Percentiles rank a stretch among this genome's conserved stretches.
These are phyloP conservation scores for Esox niger DNA, from an alignment of 2,113 vertebrate genomes.

Conservation along the genomic window DNA sequence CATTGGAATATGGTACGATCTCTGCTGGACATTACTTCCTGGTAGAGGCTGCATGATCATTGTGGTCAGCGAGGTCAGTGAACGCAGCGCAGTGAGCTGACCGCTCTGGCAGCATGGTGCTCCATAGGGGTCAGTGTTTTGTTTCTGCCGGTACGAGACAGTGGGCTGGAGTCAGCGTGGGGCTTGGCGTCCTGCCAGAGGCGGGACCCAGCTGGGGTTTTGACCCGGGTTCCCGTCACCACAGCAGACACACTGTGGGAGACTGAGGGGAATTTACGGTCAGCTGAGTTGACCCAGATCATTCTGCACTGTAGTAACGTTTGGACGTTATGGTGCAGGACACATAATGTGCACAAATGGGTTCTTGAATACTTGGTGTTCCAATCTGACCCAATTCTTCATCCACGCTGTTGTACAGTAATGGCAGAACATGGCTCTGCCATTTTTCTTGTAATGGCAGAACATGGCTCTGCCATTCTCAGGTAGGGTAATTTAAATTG, in stretches of 20 bases:
- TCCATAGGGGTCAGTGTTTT: slow-evolving; percentile 36
- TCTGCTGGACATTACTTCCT: no score
- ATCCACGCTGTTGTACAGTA: no score
- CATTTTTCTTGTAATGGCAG: no score
- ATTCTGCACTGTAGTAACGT: background rate
- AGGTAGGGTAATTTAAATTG: background rate
- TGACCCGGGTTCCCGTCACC: slow-evolving; percentile 45
- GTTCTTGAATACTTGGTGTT: no score
- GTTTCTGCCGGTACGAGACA: slow-evolving; percentile 39
- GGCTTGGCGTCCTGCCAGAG: slow-evolving; percentile 21
- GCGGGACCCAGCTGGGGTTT: slow-evolving; percentile 40
- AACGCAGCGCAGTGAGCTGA: slow-evolving; percentile 24
- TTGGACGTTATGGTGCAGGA: no score
- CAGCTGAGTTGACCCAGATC: slow-evolving; percentile 12
- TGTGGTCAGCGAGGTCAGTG: background rate
- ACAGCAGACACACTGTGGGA: slow-evolving; percentile 24
- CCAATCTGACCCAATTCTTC: no score
- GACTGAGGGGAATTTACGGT: slow-evolving; percentile 19
- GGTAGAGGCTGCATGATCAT: background rate
- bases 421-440: no score
- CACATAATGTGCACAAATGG: no score
- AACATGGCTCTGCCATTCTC: background rate
- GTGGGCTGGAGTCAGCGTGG: slow-evolving; percentile 24
- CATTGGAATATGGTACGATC: background rate
- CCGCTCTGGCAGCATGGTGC: slow-evolving; percentile 49